Conservation (phyloP, 2,888 invertebrate genomes). For the Watsonalla binaria region DNA sequence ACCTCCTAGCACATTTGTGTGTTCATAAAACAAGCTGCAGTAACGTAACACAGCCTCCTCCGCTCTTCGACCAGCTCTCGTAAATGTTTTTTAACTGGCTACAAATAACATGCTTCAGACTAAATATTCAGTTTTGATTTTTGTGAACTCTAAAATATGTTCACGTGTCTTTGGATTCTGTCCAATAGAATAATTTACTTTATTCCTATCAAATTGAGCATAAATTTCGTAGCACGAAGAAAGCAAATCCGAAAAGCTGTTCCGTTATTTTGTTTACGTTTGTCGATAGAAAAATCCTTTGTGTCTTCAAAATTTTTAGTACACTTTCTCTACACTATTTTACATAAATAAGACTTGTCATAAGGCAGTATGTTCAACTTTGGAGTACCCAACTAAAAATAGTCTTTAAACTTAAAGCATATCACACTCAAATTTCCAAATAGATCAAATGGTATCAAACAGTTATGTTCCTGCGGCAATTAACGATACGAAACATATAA, state of each 20-base stretch:
- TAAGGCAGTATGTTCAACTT: too few species aligned
- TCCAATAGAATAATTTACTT: slow-evolving; percentile 2
- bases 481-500: too few species aligned
- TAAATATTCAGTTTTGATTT: slow-evolving; percentile 10
- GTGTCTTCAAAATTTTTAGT: background rate
- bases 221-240: background rate
- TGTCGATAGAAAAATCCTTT: background rate
- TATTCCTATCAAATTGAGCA: background rate
- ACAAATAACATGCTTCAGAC: slow-evolving; percentile 38
- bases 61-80: slow-evolving; percentile 44
- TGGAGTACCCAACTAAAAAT: too few species aligned
- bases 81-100: slow-evolving; percentile 58
- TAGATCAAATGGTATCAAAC: too few species aligned
- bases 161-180: background rate
- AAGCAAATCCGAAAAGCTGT: background rate
- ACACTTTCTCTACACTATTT: too few species aligned
- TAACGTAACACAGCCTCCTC: slow-evolving; percentile 62
- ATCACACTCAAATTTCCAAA: too few species aligned
- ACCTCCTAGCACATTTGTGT: slow-evolving; percentile 58
- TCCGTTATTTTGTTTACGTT: background rate
- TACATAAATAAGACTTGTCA: too few species aligned
- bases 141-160: background rate
- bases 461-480: too few species aligned
- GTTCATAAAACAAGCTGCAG: slow-evolving; percentile 67
- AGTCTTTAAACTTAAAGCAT: too few species aligned